phyloP scores from a whole-genome alignment of 2,797 vertebrate genomes.

The Poecilia velifera region DNA sequence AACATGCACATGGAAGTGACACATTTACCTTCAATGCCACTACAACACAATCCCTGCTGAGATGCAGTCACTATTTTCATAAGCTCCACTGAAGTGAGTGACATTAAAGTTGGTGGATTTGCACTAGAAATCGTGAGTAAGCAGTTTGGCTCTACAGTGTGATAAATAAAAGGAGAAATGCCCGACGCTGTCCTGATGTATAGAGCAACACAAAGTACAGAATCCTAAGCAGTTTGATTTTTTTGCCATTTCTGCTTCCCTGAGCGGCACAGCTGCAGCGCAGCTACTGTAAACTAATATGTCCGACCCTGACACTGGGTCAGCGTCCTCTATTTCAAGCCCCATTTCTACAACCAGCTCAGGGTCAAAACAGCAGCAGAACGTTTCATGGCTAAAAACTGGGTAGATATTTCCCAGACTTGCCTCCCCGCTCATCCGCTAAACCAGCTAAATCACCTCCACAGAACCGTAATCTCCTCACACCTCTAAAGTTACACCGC shows the following conservation, averaged over 20 bases:
- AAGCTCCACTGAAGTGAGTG: slow-evolving; percentile 43
- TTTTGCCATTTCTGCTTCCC: slow-evolving; percentile 60
- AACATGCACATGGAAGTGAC: slow-evolving; percentile 66
- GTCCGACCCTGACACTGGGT: slow-evolving; percentile 61
- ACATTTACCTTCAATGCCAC: slow-evolving; percentile 71
- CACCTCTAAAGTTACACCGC: slow-evolving; percentile 74
- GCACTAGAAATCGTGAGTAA: slow-evolving; percentile 15
- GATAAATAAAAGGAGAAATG: slow-evolving; percentile 17
- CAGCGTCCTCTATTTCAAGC: slow-evolving; percentile 70
- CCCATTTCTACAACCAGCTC: slow-evolving; percentile 63
- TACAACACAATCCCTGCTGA: slow-evolving; percentile 51
- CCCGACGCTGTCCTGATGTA: slow-evolving; percentile 6
- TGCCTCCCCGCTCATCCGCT: slow-evolving; percentile 61
- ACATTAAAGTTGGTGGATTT: slow-evolving; percentile 32
- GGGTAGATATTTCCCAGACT: slow-evolving; percentile 69
- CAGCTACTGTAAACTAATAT: slow-evolving; percentile 68
- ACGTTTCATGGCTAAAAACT: slow-evolving; percentile 47
- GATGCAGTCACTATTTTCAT: slow-evolving; percentile 38
- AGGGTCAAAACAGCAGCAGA: slow-evolving; percentile 68
- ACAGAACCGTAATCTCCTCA: slow-evolving; percentile 72
- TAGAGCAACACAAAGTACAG: slow-evolving; percentile 4
- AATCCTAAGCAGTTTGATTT: slow-evolving; percentile 27
- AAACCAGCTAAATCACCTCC: slow-evolving; percentile 71
- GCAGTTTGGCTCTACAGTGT: slow-evolving; percentile 6
- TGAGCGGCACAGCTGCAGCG: slow-evolving; percentile 51